phyloP scores from a whole-genome alignment of 2,888 invertebrate genomes.

The Zhengitettix transpicula region DNA sequence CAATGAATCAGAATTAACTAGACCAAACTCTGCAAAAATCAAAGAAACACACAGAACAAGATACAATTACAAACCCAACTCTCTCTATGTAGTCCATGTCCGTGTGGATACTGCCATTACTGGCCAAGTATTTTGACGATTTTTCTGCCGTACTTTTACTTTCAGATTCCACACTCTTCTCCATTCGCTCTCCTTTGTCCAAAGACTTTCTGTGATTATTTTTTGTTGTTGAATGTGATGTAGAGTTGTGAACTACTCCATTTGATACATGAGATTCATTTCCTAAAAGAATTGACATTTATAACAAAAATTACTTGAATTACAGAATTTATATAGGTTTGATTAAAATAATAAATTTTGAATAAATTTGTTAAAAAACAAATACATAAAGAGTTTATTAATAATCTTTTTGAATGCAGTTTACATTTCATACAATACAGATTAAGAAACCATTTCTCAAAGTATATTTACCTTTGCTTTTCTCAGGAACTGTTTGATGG shows the following conservation, averaged over 20 bases:
- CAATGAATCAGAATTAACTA: too few species aligned
- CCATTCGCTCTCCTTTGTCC: constrained; percentile 26
- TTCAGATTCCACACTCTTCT: constrained; percentile 5
- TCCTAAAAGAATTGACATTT: too few species aligned
- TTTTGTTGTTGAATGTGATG: constrained; percentile 19
- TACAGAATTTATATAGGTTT: too few species aligned
- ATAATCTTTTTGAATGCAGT: too few species aligned
- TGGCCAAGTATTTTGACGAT: constrained; percentile 27
- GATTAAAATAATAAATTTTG: too few species aligned
- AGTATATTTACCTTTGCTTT: constrained; percentile 27
- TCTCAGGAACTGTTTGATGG: constrained; percentile 29
- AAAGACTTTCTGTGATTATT: constrained; percentile 37
- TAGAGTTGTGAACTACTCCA: constrained; percentile 5
- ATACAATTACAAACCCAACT: constrained; percentile 21
- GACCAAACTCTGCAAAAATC: too few species aligned
- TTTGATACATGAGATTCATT: constrained; percentile 8
- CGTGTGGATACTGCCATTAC: constrained; percentile 26
- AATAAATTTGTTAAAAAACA: too few species aligned
- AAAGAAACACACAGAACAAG: too few species aligned
- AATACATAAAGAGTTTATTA: too few species aligned
- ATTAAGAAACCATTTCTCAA: neutral
- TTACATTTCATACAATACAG: too few species aligned
- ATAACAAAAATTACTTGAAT: too few species aligned
- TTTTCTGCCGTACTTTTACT: constrained; percentile 19
- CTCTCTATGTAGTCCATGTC: constrained; percentile 33